phyloP scores from a whole-genome alignment of 2,888 invertebrate species.

The Gastrophysa polygoni region DNA sequence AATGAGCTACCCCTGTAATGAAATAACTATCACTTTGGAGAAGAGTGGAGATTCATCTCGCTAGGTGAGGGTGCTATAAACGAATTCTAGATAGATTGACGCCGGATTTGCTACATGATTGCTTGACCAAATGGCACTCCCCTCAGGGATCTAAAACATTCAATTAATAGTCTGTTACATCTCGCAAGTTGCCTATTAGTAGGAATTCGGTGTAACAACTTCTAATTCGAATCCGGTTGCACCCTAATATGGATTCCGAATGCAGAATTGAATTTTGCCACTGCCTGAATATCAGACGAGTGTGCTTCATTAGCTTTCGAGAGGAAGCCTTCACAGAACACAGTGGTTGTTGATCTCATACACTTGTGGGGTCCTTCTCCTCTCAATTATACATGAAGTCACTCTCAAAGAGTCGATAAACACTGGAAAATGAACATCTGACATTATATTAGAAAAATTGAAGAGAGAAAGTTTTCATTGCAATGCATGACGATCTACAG shows the following conservation, averaged over 20 bases:
- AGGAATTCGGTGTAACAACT: background rate
- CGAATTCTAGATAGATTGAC: slow-evolving; percentile 40
- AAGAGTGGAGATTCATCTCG: slow-evolving; percentile 15
- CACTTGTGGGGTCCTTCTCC: no score
- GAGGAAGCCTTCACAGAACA: no score
- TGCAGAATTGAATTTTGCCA: background rate
- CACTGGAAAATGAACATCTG: no score
- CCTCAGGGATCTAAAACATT: slow-evolving; percentile 52
- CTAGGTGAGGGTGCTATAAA: slow-evolving; percentile 22
- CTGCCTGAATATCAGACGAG: background rate
- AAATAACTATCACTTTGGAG: slow-evolving; percentile 39
- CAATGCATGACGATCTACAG: no score
- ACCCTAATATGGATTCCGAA: background rate
- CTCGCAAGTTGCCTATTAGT: slow-evolving; percentile 43
- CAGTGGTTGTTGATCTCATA: no score
- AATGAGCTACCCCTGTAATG: slow-evolving; percentile 35
- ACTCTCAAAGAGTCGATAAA: no score
- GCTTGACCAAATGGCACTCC: slow-evolving; percentile 54
- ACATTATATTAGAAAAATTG: no score
- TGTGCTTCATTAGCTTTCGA: no score
- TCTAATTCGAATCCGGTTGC: slow-evolving; percentile 5
- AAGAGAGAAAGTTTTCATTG: no score
- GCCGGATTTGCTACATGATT: slow-evolving; percentile 49
- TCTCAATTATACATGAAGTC: no score
- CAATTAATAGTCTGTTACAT: slow-evolving; percentile 51